These are phyloP conservation scores for Hydrochoerus hydrochaeris DNA, from an alignment of 2,113 vertebrate genomes.

Conservation along the genomic window DNA sequence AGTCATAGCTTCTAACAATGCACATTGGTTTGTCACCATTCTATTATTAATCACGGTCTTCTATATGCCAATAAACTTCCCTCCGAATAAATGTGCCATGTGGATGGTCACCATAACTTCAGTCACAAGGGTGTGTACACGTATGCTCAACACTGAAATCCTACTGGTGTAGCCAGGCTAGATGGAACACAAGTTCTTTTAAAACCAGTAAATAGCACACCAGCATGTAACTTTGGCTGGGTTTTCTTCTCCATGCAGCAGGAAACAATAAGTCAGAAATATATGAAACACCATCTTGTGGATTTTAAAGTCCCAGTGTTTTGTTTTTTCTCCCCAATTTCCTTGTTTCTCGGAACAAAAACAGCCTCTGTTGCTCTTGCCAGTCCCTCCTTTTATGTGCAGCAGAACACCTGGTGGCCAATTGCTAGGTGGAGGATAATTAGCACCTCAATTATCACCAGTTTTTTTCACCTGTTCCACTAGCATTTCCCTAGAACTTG, in stretches of 20 bases:
- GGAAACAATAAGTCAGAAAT: neutral
- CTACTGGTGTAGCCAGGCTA: neutral
- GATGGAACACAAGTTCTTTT: neutral
- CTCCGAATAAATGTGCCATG: conserved; percentile 9
- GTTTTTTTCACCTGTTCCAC: conserved; percentile 64
- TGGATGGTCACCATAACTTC: conserved; percentile 31
- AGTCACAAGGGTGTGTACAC: conserved; percentile 3
- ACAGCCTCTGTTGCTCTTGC: neutral
- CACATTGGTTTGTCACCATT: neutral
- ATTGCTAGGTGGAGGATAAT: conserved; percentile 54
- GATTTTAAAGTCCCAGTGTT: neutral
- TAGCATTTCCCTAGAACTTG: conserved; percentile 57
- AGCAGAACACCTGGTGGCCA: conserved; percentile 76
- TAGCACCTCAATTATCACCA: conserved; percentile 60
- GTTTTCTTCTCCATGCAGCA: conserved; percentile 14
- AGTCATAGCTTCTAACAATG: neutral
- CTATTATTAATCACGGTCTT: conserved; percentile 39
- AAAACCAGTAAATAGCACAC: conserved; percentile 4
- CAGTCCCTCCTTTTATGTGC: conserved; percentile 56
- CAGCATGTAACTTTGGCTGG: neutral
- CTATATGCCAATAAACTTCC: conserved; percentile 50
- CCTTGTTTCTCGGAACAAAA: neutral
- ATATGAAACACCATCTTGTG: neutral
- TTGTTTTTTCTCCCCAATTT: neutral
- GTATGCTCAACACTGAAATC: neutral